Percentiles rank a stretch among this genome's conserved stretches.
phyloP scores from a whole-genome alignment of 1,140 invertebrate genomes.

The Caenorhabditis brenneri region DNA sequence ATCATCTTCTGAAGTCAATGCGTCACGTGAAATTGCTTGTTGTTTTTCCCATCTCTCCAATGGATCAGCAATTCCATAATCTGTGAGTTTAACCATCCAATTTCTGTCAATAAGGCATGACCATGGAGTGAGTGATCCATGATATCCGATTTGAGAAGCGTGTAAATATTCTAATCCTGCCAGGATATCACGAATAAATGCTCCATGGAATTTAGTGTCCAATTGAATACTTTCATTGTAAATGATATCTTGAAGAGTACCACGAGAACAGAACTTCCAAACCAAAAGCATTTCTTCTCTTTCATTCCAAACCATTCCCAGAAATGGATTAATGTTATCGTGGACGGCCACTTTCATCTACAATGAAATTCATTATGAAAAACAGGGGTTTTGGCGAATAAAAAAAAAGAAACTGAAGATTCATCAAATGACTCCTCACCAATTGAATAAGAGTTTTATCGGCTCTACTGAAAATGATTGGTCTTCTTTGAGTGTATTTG shows the following conservation, averaged over 20 bases:
- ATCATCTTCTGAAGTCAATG: slow-evolving; percentile 62
- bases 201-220: slow-evolving; percentile 68
- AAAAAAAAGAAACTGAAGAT: too few species aligned
- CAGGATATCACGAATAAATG: slow-evolving; percentile 38
- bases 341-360: slow-evolving; percentile 67
- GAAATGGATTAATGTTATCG: slow-evolving; percentile 69
- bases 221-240: slow-evolving; percentile 68
- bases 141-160: slow-evolving; percentile 67
- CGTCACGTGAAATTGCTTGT: slow-evolving; percentile 58
- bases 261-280: slow-evolving; percentile 70
- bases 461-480: slow-evolving; percentile 63
- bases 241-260: slow-evolving; percentile 69
- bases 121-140: slow-evolving; percentile 66
- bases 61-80: slow-evolving; percentile 67
- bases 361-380: background rate
- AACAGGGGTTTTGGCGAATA: too few species aligned
- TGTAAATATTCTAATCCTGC: slow-evolving; percentile 68
- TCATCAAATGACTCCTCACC: background rate
- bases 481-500: slow-evolving; percentile 64
- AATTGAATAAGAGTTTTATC: slow-evolving; percentile 61
- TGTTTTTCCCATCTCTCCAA: slow-evolving; percentile 69
- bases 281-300: slow-evolving; percentile 68
- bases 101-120: slow-evolving; percentile 69
- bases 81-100: slow-evolving; percentile 69
- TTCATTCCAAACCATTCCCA: slow-evolving; percentile 69